phyloP scores from a whole-genome alignment of 2,797 vertebrate genomes.

The Micromesistius poutassou region DNA sequence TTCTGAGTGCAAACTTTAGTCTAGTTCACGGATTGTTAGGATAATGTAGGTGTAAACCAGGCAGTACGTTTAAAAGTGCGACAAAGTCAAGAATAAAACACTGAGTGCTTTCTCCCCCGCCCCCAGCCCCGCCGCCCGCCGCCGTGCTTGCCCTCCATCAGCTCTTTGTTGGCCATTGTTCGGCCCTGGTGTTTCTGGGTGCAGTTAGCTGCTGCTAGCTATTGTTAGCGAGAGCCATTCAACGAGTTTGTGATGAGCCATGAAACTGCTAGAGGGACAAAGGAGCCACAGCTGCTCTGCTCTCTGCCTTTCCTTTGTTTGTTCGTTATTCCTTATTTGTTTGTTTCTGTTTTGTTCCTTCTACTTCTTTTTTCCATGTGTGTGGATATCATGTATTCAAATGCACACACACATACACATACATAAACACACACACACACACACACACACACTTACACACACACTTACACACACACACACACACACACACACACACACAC shows the following conservation, averaged over 20 bases:
- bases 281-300: not conserved
- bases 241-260: slow-evolving; percentile 43
- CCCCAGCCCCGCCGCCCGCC: not conserved
- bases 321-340: slow-evolving; percentile 5
- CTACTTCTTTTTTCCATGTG: slow-evolving; percentile 33
- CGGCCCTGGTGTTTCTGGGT: slow-evolving; percentile 46
- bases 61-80: not conserved
- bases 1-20: not conserved
- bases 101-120: slow-evolving; percentile 15
- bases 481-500: no score
- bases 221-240: slow-evolving; percentile 48
- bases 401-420: slow-evolving; percentile 15
- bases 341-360: slow-evolving; percentile 12
- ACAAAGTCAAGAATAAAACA: not conserved
- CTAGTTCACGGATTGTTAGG: not conserved
- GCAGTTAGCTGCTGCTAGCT: slow-evolving; percentile 56
- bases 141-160: not conserved
- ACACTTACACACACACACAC: no score
- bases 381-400: slow-evolving; percentile 31
- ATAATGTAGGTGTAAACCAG: not conserved
- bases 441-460: slow-evolving; percentile 2
- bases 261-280: not conserved
- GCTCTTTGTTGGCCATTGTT: slow-evolving; percentile 44
- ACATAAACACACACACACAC: no score
- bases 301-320: not conserved